Percentiles rank a stretch among this genome's conserved stretches.
Evolutionary conservation across 2,888 invertebrate genomes (phyloP).

Genomic region (Leptinotarsa peninsularis): DNA sequence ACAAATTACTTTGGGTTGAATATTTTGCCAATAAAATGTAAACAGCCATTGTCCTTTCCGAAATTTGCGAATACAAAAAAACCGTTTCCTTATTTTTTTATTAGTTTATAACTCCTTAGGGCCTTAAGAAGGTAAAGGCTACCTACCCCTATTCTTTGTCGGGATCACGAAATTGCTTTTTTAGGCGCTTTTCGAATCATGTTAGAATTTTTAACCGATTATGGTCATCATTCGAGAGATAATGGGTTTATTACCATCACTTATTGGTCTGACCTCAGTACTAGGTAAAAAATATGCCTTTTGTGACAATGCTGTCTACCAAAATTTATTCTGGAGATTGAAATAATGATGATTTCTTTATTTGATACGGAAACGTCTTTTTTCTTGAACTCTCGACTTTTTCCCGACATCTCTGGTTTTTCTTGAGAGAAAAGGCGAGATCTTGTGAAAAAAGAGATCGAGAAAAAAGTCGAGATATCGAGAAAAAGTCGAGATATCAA

Average conservation of each 20-base stretch:
- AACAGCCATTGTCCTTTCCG: neutral
- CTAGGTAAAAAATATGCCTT: neutral
- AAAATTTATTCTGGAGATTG: neutral
- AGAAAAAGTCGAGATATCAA: too few species aligned
- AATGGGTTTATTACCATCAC: conserved; percentile 5
- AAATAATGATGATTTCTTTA: too few species aligned
- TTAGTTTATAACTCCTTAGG: conserved; percentile 33
- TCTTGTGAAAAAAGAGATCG: too few species aligned
- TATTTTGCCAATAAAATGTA: conserved; percentile 9
- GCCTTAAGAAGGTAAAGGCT: conserved; percentile 23
- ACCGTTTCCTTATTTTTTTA: conserved; percentile 26
- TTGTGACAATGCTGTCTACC: neutral
- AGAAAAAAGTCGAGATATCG: too few species aligned
- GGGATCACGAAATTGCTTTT: conserved; percentile 7
- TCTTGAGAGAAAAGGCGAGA: too few species aligned
- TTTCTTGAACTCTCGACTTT: too few species aligned
- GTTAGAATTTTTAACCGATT: conserved; percentile 21
- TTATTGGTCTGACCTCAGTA: neutral
- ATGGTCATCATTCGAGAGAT: conserved; percentile 20
- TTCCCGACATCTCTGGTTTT: too few species aligned
- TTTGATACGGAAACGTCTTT: too few species aligned
- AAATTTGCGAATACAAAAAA: conserved; percentile 21
- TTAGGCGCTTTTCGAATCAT: conserved; percentile 1
- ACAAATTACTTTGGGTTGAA: neutral
- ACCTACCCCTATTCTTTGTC: conserved; percentile 22